Conservation (phyloP, 2,113 vertebrate species). For the Chionomys nivalis region DNA sequence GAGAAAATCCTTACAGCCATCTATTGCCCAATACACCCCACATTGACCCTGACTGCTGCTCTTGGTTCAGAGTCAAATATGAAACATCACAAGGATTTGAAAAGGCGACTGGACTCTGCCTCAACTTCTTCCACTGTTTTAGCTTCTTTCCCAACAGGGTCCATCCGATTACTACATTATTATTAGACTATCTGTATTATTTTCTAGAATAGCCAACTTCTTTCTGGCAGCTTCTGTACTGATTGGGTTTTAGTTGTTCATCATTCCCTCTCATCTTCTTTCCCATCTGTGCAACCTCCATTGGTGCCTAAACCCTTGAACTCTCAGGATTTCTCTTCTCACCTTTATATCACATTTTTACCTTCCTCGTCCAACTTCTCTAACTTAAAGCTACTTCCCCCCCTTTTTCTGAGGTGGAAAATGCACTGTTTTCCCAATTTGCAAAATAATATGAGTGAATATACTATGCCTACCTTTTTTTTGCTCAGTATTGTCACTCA, state of each 20-base stretch:
- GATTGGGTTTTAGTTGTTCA: background rate
- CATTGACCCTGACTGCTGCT: background rate
- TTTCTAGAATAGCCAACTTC: background rate
- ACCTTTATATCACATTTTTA: background rate
- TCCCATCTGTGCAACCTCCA: background rate
- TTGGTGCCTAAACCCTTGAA: background rate
- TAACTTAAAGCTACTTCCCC: background rate
- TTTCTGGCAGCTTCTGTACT: background rate
- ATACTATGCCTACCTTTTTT: background rate
- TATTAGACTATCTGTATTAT: background rate
- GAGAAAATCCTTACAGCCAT: background rate
- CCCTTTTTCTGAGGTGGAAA: background rate
- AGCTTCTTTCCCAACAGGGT: background rate
- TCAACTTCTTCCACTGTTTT: background rate
- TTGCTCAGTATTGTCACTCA: background rate
- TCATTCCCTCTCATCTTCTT: background rate
- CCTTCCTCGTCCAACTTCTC: background rate
- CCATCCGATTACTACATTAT: background rate
- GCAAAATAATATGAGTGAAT: background rate
- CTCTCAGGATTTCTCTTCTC: background rate
- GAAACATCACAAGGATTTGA: background rate
- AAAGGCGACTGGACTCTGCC: too few relatives aligned
- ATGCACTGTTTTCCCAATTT: background rate
- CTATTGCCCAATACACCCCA: background rate
- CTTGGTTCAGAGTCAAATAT: background rate